Conservation (phyloP, 2,888 invertebrate genomes). For the Lycophotia porphyrea region DNA sequence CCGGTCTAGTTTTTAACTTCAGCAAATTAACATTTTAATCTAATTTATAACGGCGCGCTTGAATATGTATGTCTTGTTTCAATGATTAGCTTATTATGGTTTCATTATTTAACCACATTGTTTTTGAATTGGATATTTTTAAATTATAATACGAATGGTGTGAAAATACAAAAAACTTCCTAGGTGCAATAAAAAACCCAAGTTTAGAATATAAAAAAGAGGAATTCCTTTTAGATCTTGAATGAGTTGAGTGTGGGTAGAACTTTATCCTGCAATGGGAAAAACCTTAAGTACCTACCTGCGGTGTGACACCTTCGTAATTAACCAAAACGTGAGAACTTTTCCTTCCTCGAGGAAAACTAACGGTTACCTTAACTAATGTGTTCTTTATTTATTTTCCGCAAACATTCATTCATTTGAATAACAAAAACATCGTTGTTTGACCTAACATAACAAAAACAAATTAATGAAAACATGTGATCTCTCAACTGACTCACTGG, state of each 20-base stretch:
- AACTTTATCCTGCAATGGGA: slow-evolving; percentile 1
- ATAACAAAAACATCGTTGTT: neutral
- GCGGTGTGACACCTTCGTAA: neutral
- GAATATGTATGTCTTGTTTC: slow-evolving; percentile 2
- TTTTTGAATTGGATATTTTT: slow-evolving; percentile 12
- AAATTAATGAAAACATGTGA: slow-evolving; percentile 1
- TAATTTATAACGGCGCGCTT: slow-evolving; percentile 14
- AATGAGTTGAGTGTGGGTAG: neutral
- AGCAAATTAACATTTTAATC: slow-evolving; percentile 18
- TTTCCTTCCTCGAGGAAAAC: slow-evolving; percentile 51
- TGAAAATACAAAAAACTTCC: slow-evolving; percentile 27
- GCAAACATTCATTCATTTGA: slow-evolving; percentile 2
- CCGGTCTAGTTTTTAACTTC: slow-evolving; percentile 17
- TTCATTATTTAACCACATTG: slow-evolving; percentile 4
- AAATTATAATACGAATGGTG: slow-evolving; percentile 14
- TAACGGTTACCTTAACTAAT: slow-evolving; percentile 19
- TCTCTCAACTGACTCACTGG: neutral
- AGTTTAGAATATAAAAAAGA: neutral
- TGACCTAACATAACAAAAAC: neutral
- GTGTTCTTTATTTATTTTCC: slow-evolving; percentile 14
- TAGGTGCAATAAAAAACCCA: neutral
- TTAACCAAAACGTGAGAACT: neutral
- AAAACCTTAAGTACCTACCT: slow-evolving; percentile 5
- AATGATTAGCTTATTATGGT: neutral
- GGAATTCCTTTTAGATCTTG: neutral